phyloP scores from a whole-genome alignment of 1,140 invertebrate species.

The Zaprionus camerounensis region DNA sequence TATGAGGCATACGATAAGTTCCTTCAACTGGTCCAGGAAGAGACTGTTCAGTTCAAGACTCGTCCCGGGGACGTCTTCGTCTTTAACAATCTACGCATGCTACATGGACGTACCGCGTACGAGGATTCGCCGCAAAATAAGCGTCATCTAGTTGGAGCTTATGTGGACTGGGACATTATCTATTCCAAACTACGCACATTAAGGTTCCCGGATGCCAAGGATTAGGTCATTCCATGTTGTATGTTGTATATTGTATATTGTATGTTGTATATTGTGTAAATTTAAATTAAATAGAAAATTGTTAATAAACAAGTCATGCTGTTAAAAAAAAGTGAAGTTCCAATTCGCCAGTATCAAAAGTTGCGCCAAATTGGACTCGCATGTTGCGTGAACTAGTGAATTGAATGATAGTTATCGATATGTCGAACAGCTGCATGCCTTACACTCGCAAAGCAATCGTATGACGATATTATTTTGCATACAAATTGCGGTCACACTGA shows the following conservation, averaged over 20 bases:
- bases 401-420: background rate
- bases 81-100: conserved; percentile 88
- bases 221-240: conserved; percentile 22
- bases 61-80: conserved; percentile 87
- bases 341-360: background rate
- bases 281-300: background rate
- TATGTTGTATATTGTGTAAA: background rate
- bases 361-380: background rate
- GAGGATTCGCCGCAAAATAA: conserved; percentile 85
- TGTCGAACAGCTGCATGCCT: background rate
- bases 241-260: background rate
- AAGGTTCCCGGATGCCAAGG: conserved; percentile 53
- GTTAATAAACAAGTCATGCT: background rate
- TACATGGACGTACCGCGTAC: conserved; percentile 88
- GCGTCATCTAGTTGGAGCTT: conserved; percentile 88
- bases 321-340: background rate
- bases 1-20: conserved; percentile 87
- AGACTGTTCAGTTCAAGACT: conserved; percentile 87
- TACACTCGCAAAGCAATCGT: background rate
- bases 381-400: background rate
- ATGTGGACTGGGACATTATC: conserved; percentile 90
- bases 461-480: background rate
- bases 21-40: conserved; percentile 85
- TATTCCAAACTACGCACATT: conserved; percentile 86
- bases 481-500: conserved; percentile 3